A percentile compares a stretch with the other conserved stretches of the same genome.
Conservation (phyloP, 2,797 vertebrate species). For the Ciconia nigra region DNA sequence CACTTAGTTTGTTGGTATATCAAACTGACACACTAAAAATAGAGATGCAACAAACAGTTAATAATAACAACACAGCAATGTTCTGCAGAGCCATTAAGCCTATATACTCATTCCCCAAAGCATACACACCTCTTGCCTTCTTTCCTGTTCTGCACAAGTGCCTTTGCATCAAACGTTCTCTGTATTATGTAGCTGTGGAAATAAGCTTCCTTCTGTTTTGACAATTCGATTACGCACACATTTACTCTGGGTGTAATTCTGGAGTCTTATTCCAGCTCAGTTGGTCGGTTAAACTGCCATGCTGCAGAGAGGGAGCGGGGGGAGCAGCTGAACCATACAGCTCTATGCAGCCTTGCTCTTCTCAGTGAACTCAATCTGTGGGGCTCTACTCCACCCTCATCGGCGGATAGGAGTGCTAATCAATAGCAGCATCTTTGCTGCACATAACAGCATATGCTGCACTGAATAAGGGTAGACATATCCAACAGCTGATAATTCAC, state of each 20-base stretch:
- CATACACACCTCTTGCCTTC: background rate
- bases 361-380: background rate
- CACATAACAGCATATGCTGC: background rate
- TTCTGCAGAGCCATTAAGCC: background rate
- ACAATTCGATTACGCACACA: background rate
- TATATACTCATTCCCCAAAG: background rate
- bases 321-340: background rate
- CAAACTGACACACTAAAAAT: background rate
- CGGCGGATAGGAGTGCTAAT: background rate
- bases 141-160: background rate
- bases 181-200: background rate
- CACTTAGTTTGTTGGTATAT: background rate
- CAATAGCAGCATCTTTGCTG: background rate
- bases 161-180: background rate
- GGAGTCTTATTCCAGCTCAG: background rate
- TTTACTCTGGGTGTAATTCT: background rate
- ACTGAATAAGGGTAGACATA: background rate
- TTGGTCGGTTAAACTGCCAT: background rate
- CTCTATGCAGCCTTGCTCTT: background rate
- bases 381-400: background rate
- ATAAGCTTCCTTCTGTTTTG: background rate
- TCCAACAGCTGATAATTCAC: background rate
- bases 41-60: background rate
- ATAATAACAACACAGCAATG: background rate
- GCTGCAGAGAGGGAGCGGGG: accelerated